Percentiles rank a stretch among this genome's conserved stretches.
These are phyloP conservation scores for Sinhomidia bicolor DNA, from an alignment of 2,888 invertebrate genomes.

Conservation along the genomic window DNA sequence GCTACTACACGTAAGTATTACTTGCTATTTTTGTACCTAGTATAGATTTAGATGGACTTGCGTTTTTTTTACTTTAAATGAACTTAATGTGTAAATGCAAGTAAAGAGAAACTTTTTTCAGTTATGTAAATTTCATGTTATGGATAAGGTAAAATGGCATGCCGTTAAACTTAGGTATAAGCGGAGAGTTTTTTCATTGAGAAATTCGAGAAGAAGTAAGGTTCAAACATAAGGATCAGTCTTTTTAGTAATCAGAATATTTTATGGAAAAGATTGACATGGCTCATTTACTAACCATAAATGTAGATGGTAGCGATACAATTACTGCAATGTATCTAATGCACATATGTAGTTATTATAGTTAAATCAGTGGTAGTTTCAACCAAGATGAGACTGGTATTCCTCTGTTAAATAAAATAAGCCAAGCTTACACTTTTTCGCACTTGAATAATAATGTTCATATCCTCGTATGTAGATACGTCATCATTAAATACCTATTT, in stretches of 20 bases:
- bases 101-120: no score
- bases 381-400: not conserved
- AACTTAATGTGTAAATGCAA: no score
- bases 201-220: not conserved
- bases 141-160: no score
- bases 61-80: no score
- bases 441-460: constrained; percentile 23
- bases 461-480: not conserved
- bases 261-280: not conserved
- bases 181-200: not conserved
- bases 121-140: no score
- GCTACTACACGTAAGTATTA: not conserved
- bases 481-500: not conserved
- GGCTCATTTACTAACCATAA: not conserved
- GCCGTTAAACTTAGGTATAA: not conserved
- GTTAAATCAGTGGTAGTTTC: not conserved
- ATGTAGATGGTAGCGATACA: not conserved
- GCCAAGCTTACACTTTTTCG: constrained; percentile 28
- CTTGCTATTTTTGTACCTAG: no score
- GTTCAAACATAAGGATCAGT: not conserved
- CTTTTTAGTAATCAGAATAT: not conserved
- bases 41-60: no score
- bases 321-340: not conserved
- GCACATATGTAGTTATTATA: not conserved
- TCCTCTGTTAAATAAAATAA: not conserved